A percentile compares a stretch with the other conserved stretches of the same genome.
Conservation (phyloP, 2,888 invertebrate genomes). For the Tetramorium bicarinatum region DNA sequence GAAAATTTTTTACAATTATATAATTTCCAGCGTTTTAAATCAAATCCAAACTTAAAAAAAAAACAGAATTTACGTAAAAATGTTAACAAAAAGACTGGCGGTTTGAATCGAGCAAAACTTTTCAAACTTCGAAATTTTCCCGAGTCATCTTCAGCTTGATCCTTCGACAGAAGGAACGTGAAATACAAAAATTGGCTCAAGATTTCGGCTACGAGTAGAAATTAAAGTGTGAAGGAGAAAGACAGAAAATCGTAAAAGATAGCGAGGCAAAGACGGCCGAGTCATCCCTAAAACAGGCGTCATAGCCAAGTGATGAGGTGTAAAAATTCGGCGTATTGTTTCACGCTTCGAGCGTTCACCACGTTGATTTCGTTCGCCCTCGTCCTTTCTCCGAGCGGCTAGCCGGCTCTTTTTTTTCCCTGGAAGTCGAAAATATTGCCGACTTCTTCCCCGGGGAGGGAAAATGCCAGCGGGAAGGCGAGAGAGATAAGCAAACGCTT, state of each 20-base stretch:
- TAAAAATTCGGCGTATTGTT: conserved; percentile 82
- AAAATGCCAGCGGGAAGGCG: conserved; percentile 59
- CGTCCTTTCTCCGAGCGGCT: conserved; percentile 19
- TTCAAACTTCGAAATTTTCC: conserved; percentile 33
- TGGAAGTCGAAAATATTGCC: conserved; percentile 85
- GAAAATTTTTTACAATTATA: background rate
- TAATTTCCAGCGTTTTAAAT: background rate
- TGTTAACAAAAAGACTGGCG: background rate
- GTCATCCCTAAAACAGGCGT: conserved; percentile 60
- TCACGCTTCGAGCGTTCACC: conserved; percentile 75
- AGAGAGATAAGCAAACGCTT: conserved; percentile 84
- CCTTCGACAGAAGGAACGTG: conserved; percentile 21
- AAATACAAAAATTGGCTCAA: conserved; percentile 48
- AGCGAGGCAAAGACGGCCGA: conserved; percentile 32
- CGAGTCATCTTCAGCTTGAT: conserved; percentile 61
- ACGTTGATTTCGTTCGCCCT: conserved; percentile 30
- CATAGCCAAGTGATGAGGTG: conserved; percentile 64
- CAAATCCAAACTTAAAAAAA: background rate
- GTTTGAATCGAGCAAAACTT: background rate
- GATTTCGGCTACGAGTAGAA: conserved; percentile 43
- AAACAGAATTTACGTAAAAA: background rate
- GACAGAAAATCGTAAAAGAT: background rate
- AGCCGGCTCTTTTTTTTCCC: conserved; percentile 33
- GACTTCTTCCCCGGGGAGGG: conserved; percentile 81
- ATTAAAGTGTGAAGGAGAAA: conserved; percentile 58